Conservation (phyloP, 2,888 invertebrate genomes). For the Oxytorus armatus region DNA sequence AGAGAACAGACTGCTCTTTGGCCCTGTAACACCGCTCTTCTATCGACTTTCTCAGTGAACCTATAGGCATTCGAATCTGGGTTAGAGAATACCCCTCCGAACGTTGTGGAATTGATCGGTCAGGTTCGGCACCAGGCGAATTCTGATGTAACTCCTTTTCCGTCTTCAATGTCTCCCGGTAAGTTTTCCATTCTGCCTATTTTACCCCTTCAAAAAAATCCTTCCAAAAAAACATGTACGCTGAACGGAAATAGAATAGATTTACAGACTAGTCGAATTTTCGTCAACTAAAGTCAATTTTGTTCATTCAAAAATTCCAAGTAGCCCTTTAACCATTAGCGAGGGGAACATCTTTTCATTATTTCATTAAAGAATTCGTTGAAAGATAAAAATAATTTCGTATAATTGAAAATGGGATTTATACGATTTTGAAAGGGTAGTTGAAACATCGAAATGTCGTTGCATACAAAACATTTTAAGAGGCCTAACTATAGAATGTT, state of each 20-base stretch:
- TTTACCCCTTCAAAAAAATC: background rate
- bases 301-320: too few relatives aligned
- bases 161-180: background rate
- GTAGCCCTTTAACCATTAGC: too few relatives aligned
- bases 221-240: background rate
- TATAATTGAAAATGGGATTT: too few relatives aligned
- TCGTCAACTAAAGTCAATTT: too few relatives aligned
- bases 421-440: too few relatives aligned
- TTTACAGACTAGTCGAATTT: too few relatives aligned
- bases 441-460: too few relatives aligned
- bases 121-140: slow-evolving; percentile 41
- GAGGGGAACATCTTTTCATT: too few relatives aligned
- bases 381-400: too few relatives aligned
- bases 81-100: slow-evolving; percentile 65
- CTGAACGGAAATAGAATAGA: background rate
- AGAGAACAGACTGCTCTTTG: slow-evolving; percentile 15
- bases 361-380: too few relatives aligned
- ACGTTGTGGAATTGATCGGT: slow-evolving; percentile 64
- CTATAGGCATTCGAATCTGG: slow-evolving; percentile 61
- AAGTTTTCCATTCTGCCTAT: background rate
- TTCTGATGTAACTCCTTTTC: slow-evolving; percentile 60
- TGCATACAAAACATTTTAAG: too few relatives aligned
- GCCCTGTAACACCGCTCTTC: slow-evolving; percentile 24
- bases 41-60: slow-evolving; percentile 60
- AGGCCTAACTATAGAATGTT: too few relatives aligned